phyloP scores from a whole-genome alignment of 2,113 vertebrate genomes.

The Struthidea cinerea region DNA sequence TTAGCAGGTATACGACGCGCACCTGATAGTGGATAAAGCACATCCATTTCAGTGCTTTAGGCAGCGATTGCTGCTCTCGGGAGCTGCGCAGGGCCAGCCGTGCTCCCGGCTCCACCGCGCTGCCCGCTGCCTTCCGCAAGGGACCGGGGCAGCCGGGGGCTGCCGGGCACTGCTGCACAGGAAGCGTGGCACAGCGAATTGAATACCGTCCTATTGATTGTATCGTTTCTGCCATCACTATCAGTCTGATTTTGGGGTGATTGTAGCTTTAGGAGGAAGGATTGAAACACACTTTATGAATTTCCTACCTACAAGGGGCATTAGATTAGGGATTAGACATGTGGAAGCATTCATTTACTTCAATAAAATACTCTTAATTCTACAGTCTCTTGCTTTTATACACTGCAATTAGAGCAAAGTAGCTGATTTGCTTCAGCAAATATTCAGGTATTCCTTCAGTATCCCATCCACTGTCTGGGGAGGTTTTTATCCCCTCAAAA shows the following conservation, averaged over 20 bases:
- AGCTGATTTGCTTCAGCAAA: not conserved
- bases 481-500: not conserved
- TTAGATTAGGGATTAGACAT: not conserved
- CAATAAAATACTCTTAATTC: conserved; percentile 24
- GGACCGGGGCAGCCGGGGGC: too few species aligned
- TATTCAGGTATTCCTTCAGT: not conserved
- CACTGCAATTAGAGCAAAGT: not conserved
- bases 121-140: not conserved
- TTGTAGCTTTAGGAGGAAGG: not conserved
- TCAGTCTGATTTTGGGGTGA: not conserved
- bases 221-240: not conserved
- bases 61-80: not conserved
- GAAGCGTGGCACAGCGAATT: not conserved
- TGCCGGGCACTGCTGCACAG: not conserved
- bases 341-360: not conserved
- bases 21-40: not conserved
- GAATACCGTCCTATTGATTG: too few species aligned
- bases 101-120: not conserved
- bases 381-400: not conserved
- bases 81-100: not conserved
- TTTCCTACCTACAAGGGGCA: not conserved
- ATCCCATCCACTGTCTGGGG: not conserved
- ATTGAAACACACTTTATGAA: not conserved
- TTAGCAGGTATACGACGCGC: not conserved
- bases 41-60: not conserved